Conservation (phyloP, 2,113 vertebrate species). For the Anoplopoma fimbria region DNA sequence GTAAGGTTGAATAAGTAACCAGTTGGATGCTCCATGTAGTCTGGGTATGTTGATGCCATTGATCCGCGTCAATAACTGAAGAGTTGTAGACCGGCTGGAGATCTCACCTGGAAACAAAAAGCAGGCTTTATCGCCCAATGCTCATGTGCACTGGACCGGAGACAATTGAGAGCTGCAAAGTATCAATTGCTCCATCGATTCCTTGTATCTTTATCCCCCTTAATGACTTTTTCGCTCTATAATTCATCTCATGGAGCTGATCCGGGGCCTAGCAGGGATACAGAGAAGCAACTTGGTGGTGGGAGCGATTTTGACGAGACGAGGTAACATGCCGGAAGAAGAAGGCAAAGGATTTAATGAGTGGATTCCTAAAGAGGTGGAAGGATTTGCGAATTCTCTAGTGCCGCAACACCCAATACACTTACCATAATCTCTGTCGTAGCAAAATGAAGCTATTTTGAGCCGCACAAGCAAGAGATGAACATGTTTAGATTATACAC, state of each 20-base stretch:
- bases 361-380: constrained; percentile 63
- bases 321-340: constrained; percentile 31
- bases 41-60: constrained; percentile 34
- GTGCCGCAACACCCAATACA: constrained; percentile 65
- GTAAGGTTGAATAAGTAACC: constrained; percentile 8
- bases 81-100: constrained; percentile 48
- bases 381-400: constrained; percentile 65
- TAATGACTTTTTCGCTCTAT: constrained; percentile 73
- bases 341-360: constrained; percentile 72
- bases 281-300: constrained; percentile 38
- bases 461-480: constrained; percentile 26
- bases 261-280: constrained; percentile 47
- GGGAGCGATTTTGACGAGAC: constrained; percentile 54
- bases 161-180: constrained; percentile 66
- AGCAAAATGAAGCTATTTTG: constrained; percentile 62
- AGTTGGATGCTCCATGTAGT: constrained; percentile 10
- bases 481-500: constrained; percentile 32
- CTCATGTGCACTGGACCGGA: constrained; percentile 73
- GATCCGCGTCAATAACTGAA: constrained; percentile 58
- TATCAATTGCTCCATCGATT: constrained; percentile 78
- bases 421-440: constrained; percentile 73
- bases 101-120: constrained; percentile 79
- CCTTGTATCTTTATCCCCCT: constrained; percentile 76
- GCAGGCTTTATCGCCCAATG: constrained; percentile 55
- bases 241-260: constrained; percentile 71